phyloP scores from a whole-genome alignment of 2,888 invertebrate species.

The Megalurothrips usitatus region DNA sequence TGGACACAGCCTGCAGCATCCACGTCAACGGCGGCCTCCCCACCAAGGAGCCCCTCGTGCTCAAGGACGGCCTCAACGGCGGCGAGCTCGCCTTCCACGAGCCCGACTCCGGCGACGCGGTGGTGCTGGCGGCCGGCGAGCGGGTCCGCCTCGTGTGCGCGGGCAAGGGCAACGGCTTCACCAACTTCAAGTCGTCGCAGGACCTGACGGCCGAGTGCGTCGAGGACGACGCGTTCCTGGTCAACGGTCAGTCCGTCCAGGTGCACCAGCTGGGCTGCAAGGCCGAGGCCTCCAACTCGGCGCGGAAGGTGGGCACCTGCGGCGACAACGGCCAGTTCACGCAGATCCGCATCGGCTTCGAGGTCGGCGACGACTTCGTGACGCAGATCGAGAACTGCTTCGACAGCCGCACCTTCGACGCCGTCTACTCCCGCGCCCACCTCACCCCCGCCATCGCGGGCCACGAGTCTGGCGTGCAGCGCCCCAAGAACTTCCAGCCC shows the following conservation, averaged over 20 bases:
- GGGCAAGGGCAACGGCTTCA: background rate
- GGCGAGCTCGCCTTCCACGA: background rate
- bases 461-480: background rate
- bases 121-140: slow-evolving; percentile 2
- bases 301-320: background rate
- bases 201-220: background rate
- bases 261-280: slow-evolving; percentile 2
- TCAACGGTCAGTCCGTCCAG: background rate
- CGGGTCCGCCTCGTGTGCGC: background rate
- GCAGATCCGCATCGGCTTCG: background rate
- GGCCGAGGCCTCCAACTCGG: background rate
- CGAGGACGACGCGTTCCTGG: slow-evolving; percentile 1
- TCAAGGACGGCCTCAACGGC: background rate
- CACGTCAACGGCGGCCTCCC: background rate
- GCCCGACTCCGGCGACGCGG: background rate
- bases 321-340: background rate
- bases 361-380: background rate
- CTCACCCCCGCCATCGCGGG: background rate
- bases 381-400: slow-evolving; percentile 17
- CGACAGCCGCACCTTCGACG: background rate
- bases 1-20: background rate
- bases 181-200: background rate
- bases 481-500: background rate
- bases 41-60: background rate
- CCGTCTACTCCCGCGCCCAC: background rate